Conservation (phyloP, 2,888 invertebrate species). For the Odontothrips loti region DNA sequence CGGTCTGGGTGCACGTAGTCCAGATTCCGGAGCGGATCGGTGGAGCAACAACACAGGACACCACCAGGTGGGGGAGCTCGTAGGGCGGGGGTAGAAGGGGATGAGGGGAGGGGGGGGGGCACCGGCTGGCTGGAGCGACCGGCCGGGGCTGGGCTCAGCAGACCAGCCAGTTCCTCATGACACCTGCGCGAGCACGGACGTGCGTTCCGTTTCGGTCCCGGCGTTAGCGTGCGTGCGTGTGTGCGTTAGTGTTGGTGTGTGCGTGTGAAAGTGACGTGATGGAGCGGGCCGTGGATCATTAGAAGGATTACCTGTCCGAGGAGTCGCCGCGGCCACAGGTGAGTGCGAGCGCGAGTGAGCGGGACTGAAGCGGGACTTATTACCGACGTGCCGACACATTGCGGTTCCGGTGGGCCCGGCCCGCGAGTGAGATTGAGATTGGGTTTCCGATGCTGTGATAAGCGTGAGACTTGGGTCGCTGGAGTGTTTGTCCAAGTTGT, state of each 20-base stretch:
- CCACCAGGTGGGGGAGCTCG: not conserved
- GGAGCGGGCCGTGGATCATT: not conserved
- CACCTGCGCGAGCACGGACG: not conserved
- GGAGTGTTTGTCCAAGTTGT: too few species aligned
- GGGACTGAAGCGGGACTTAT: too few species aligned
- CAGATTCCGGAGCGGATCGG: not conserved
- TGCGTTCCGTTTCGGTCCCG: not conserved
- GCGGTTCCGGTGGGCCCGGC: too few species aligned
- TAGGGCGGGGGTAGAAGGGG: not conserved
- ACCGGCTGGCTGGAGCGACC: not conserved
- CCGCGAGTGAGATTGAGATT: too few species aligned
- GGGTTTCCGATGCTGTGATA: too few species aligned
- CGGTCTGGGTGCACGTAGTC: not conserved
- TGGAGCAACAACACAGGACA: not conserved
- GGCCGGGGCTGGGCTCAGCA: not conserved
- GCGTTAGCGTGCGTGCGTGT: not conserved
- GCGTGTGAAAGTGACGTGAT: constrained; percentile 9
- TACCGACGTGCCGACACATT: too few species aligned
- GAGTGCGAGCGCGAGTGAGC: not conserved
- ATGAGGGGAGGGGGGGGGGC: not conserved
- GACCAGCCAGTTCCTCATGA: constrained; percentile 1
- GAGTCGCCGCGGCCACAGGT: not conserved
- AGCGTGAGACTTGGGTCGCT: too few species aligned
- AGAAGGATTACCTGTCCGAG: not conserved
- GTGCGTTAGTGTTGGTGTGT: not conserved